phyloP scores from a whole-genome alignment of 2,113 vertebrate genomes.

The Meriones unguiculatus region DNA sequence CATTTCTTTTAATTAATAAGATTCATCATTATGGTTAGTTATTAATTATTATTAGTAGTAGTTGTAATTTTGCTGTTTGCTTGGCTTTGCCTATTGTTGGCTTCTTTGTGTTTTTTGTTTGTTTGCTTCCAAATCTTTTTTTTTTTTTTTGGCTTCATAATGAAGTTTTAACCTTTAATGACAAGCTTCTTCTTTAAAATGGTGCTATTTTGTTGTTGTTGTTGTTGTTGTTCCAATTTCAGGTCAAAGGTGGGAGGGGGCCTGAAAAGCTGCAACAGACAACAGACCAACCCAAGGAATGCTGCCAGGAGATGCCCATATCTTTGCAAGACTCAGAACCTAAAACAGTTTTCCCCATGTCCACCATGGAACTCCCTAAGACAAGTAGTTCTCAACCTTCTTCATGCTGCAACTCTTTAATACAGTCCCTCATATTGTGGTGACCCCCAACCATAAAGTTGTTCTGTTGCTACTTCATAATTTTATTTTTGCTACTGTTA shows the following conservation, averaged over 20 bases:
- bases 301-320: neutral
- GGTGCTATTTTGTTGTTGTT: too few relatives aligned
- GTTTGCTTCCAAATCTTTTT: neutral
- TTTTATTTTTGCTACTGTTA: neutral
- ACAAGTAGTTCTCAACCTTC: neutral
- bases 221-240: neutral
- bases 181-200: neutral
- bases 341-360: neutral
- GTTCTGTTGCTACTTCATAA: neutral
- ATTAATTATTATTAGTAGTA: neutral
- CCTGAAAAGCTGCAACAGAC: neutral
- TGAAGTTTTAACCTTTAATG: neutral
- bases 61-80: neutral
- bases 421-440: neutral
- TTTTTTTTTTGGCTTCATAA: neutral
- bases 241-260: neutral
- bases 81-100: neutral
- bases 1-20: neutral
- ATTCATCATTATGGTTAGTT: neutral
- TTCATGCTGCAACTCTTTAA: neutral
- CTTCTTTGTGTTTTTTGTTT: neutral
- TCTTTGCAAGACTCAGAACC: neutral
- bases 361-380: accelerated
- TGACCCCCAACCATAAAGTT: neutral
- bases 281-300: neutral